Evolutionary conservation across 2,888 invertebrate species (phyloP).

Genomic region (Aporophyla lueneburgensis): DNA sequence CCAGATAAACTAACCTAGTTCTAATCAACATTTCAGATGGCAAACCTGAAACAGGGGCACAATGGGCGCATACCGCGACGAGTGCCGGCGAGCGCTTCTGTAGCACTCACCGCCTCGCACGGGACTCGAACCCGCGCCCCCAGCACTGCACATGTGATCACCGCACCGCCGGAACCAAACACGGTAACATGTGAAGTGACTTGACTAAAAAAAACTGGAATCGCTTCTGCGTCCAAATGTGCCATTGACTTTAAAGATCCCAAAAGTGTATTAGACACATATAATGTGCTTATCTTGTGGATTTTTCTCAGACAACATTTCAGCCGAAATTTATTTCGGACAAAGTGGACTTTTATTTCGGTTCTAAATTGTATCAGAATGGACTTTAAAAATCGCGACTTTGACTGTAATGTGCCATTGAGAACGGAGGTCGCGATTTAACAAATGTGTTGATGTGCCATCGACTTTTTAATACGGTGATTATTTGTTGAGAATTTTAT

Average conservation of each 20-base stretch:
- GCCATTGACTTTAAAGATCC: constrained; percentile 31
- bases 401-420: constrained; percentile 24
- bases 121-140: constrained; percentile 58
- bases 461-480: constrained; percentile 11
- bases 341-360: neutral
- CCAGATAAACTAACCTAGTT: neutral
- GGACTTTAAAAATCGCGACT: constrained; percentile 6
- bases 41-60: constrained; percentile 90
- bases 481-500: constrained; percentile 34
- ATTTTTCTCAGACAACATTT: neutral
- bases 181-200: constrained; percentile 50
- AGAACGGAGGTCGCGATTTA: neutral
- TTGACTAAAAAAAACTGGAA: constrained; percentile 16
- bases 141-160: constrained; percentile 64
- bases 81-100: constrained; percentile 86
- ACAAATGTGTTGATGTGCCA: constrained; percentile 33
- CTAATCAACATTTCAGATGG: constrained; percentile 87
- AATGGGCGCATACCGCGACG: constrained; percentile 86
- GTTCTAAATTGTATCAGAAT: constrained; percentile 5
- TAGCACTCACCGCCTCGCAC: constrained; percentile 74
- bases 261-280: constrained; percentile 25
- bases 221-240: constrained; percentile 25
- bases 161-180: constrained; percentile 10
- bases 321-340: neutral
- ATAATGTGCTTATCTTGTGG: constrained; percentile 32